Conservation (phyloP, 2,888 invertebrate genomes). For the Ariolimax columbianus region DNA sequence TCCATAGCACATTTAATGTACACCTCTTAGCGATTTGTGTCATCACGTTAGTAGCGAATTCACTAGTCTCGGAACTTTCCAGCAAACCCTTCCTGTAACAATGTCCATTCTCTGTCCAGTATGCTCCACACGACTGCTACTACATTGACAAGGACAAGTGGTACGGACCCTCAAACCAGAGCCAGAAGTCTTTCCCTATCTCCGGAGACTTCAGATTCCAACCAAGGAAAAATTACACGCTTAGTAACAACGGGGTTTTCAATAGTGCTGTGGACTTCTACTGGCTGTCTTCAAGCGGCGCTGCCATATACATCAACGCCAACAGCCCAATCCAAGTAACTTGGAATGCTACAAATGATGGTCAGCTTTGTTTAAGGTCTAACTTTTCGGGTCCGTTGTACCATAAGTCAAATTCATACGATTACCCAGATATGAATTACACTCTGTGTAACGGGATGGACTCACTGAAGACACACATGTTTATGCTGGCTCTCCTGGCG, state of each 20-base stretch:
- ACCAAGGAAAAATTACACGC: conserved; percentile 59
- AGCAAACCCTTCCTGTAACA: too few relatives aligned
- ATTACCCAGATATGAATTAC: conserved; percentile 79
- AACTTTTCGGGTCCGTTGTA: conserved; percentile 63
- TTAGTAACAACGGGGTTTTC: conserved; percentile 64
- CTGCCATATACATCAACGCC: conserved; percentile 84
- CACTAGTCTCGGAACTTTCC: too few relatives aligned
- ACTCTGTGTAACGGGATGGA: conserved; percentile 84
- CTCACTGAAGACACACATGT: conserved; percentile 42
- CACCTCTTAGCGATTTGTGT: too few relatives aligned
- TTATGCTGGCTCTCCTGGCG: conserved; percentile 39
- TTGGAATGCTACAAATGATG: conserved; percentile 83
- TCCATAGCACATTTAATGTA: too few relatives aligned
- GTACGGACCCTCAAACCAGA: conserved; percentile 70
- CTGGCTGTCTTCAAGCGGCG: conserved; percentile 85
- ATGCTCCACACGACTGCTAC: conserved; percentile 90
- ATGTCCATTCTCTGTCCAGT: conserved; percentile 54
- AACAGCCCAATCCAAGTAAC: conserved; percentile 87
- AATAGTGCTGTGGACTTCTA: conserved; percentile 76
- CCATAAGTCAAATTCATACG: conserved; percentile 41
- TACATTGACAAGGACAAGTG: conserved; percentile 65
- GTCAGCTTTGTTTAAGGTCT: conserved; percentile 63
- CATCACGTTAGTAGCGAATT: too few relatives aligned
- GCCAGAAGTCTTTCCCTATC: conserved; percentile 64
- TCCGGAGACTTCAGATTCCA: conserved; percentile 60